phyloP scores from a whole-genome alignment of 2,888 invertebrate species.

The Drosophila vallismaia region DNA sequence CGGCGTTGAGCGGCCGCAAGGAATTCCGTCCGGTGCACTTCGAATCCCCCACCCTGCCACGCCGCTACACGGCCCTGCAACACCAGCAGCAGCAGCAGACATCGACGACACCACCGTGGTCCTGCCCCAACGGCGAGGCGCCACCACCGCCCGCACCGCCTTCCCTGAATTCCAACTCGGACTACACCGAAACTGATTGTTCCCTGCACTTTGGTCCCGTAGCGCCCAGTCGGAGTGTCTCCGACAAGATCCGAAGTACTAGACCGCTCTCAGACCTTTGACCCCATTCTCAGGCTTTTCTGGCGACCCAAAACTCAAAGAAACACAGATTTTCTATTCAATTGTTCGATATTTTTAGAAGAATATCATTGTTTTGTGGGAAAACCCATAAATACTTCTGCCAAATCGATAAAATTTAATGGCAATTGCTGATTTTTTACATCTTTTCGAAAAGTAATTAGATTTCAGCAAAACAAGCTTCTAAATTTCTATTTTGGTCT shows the following conservation, averaged over 20 bases:
- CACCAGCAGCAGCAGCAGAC: conserved; percentile 50
- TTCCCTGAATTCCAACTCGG: conserved; percentile 59
- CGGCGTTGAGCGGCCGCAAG: conserved; percentile 87
- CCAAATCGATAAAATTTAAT: neutral
- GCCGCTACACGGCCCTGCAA: conserved; percentile 82
- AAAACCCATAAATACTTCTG: neutral
- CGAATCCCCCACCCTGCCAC: conserved; percentile 87
- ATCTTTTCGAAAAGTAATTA: neutral
- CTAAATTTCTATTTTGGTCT: neutral
- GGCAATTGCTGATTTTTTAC: neutral
- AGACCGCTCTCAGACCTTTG: neutral
- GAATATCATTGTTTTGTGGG: neutral
- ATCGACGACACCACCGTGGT: conserved; percentile 66
- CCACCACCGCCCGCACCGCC: conserved; percentile 52
- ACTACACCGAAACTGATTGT: conserved; percentile 67
- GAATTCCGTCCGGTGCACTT: conserved; percentile 92
- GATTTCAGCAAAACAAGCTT: neutral
- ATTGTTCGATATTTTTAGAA: neutral
- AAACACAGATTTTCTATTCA: neutral
- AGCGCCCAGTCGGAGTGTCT: conserved; percentile 76
- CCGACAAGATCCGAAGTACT: conserved; percentile 83
- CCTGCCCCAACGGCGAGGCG: conserved; percentile 51
- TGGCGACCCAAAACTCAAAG: conserved; percentile 9
- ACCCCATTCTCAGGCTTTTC: neutral
- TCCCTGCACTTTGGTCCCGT: conserved; percentile 64